Conservation (phyloP, 2,797 vertebrate species). For the Enteromius fasciolatus region DNA sequence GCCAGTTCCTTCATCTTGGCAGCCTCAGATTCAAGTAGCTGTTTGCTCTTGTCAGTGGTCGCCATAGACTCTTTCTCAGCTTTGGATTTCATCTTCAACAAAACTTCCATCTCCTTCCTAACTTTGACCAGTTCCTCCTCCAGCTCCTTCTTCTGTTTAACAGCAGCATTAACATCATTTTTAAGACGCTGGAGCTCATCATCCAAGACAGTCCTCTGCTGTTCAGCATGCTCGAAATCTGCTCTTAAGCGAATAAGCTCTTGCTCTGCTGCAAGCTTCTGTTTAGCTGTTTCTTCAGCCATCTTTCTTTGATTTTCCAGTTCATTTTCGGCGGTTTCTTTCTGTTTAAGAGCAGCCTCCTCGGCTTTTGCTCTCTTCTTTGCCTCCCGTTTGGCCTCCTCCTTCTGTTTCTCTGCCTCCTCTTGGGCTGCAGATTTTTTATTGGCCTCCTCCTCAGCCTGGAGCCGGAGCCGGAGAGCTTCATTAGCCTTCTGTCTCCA, state of each 20-base stretch:
- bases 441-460: slow-evolving; percentile 93
- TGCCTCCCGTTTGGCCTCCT: slow-evolving; percentile 89
- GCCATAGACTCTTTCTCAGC: slow-evolving; percentile 88
- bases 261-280: slow-evolving; percentile 89
- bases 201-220: slow-evolving; percentile 90
- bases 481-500: slow-evolving; percentile 97
- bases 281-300: slow-evolving; percentile 88
- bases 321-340: slow-evolving; percentile 90
- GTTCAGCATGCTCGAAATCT: slow-evolving; percentile 88
- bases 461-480: slow-evolving; percentile 88
- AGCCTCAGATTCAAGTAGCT: slow-evolving; percentile 89
- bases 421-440: slow-evolving; percentile 90
- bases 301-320: slow-evolving; percentile 88
- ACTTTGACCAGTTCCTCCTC: slow-evolving; percentile 91
- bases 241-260: slow-evolving; percentile 91
- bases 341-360: slow-evolving; percentile 88
- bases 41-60: slow-evolving; percentile 90
- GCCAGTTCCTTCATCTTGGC: slow-evolving; percentile 90
- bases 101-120: slow-evolving; percentile 88
- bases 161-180: slow-evolving; percentile 81
- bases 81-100: slow-evolving; percentile 84
- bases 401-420: slow-evolving; percentile 94
- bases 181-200: slow-evolving; percentile 90
- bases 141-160: slow-evolving; percentile 85
- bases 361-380: slow-evolving; percentile 89